Conservation (phyloP, 2,888 invertebrate genomes). For the Carabus problematicus region DNA sequence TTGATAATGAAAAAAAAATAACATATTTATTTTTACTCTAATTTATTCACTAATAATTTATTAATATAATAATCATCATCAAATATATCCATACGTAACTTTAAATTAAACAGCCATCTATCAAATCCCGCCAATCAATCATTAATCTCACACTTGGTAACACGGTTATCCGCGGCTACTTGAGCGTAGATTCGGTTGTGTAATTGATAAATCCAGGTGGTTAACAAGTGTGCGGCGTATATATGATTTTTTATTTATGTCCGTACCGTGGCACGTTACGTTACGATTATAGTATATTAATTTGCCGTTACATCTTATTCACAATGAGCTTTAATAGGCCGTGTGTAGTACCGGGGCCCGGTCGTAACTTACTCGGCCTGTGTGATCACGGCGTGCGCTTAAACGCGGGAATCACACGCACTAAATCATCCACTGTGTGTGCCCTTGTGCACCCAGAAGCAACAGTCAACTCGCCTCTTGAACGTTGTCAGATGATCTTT, state of each 20-base stretch:
- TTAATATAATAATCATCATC: no score
- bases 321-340: constrained; percentile 47
- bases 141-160: no score
- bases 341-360: constrained; percentile 44
- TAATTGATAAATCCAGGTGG: constrained; percentile 2
- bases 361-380: constrained; percentile 29
- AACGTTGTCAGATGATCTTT: not conserved
- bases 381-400: constrained; percentile 15
- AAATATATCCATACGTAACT: no score
- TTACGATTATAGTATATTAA: constrained; percentile 47
- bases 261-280: not conserved
- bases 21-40: no score
- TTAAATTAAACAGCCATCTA: no score
- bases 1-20: no score
- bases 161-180: no score
- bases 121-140: no score
- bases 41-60: no score
- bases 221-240: constrained; percentile 15
- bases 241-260: constrained; percentile 6
- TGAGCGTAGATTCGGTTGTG: not conserved
- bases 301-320: constrained; percentile 47
- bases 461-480: not conserved
- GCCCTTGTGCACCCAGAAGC: not conserved
- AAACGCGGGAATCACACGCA: constrained; percentile 26
- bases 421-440: constrained; percentile 31